phyloP scores from a whole-genome alignment of 1,140 invertebrate genomes.

The Drosophila paulistorum region DNA sequence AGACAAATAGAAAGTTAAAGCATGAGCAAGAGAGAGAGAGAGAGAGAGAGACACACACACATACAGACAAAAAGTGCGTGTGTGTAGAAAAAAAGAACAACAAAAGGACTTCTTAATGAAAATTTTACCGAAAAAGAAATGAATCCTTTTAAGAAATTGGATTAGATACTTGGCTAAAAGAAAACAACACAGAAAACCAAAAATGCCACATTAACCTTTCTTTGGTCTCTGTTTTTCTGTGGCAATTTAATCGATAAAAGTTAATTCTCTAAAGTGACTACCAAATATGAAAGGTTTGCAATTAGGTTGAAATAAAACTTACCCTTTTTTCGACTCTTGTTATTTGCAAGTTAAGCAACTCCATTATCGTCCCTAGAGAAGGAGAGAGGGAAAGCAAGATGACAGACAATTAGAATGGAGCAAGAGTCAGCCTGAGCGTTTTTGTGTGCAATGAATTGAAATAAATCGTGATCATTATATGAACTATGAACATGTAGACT shows the following conservation, averaged over 20 bases:
- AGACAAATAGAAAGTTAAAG: conserved; percentile 8
- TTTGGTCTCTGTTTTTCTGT: not conserved
- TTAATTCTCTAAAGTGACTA: conserved; percentile 51
- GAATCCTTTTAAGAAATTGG: conserved; percentile 20
- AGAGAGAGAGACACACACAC: no score
- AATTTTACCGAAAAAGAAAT: conserved; percentile 10
- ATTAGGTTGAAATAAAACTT: conserved; percentile 20
- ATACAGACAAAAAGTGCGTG: not conserved
- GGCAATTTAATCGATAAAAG: conserved; percentile 30
- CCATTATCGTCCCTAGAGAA: not conserved
- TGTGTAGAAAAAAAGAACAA: not conserved
- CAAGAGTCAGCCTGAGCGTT: conserved; percentile 13
- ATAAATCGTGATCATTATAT: conserved; percentile 20
- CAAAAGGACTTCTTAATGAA: conserved; percentile 8
- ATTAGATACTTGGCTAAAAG: conserved; percentile 9
- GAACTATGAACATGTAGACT: not conserved
- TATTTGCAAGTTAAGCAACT: conserved; percentile 5
- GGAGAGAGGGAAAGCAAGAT: no score
- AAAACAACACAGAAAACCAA: not conserved
- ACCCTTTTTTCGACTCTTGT: not conserved
- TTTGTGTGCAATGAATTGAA: conserved; percentile 40
- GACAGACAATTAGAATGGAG: not conserved
- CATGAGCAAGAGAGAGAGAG: not conserved
- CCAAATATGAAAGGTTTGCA: conserved; percentile 45
- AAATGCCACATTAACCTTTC: conserved; percentile 35